phyloP scores from a whole-genome alignment of 2,113 vertebrate genomes.

The Peromyscus californicus region DNA sequence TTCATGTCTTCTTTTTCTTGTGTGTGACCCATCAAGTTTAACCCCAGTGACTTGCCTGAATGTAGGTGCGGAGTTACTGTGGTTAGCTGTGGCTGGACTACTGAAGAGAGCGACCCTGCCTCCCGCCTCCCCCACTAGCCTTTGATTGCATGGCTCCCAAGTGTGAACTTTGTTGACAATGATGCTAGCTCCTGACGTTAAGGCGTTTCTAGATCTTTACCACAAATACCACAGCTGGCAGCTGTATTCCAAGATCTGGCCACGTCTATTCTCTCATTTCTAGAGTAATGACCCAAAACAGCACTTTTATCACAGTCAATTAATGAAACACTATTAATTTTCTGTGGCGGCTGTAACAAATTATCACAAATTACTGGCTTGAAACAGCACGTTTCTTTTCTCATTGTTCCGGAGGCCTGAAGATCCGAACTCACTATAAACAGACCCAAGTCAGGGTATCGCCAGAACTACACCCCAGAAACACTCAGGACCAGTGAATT shows the following conservation, averaged over 20 bases:
- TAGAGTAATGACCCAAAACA: neutral
- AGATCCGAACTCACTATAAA: neutral
- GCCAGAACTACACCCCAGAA: neutral
- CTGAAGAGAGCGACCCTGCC: neutral
- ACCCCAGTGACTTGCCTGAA: neutral
- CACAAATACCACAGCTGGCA: neutral
- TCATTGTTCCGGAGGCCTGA: neutral
- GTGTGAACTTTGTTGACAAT: neutral
- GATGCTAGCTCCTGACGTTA: no score
- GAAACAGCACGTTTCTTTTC: neutral
- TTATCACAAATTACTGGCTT: neutral
- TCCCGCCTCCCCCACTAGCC: neutral
- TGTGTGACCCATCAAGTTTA: neutral
- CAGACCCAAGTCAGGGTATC: neutral
- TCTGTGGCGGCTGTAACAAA: neutral
- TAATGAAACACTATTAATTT: slow-evolving; percentile 2
- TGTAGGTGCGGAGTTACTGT: no score
- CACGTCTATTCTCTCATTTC: neutral
- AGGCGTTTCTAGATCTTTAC: neutral
- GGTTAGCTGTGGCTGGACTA: neutral
- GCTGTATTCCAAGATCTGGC: neutral
- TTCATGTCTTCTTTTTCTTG: neutral
- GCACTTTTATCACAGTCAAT: neutral
- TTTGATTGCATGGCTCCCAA: neutral
- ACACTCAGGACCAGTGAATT: neutral